Conservation (phyloP, 2,797 vertebrate species). For the Sebastes iracundus region DNA sequence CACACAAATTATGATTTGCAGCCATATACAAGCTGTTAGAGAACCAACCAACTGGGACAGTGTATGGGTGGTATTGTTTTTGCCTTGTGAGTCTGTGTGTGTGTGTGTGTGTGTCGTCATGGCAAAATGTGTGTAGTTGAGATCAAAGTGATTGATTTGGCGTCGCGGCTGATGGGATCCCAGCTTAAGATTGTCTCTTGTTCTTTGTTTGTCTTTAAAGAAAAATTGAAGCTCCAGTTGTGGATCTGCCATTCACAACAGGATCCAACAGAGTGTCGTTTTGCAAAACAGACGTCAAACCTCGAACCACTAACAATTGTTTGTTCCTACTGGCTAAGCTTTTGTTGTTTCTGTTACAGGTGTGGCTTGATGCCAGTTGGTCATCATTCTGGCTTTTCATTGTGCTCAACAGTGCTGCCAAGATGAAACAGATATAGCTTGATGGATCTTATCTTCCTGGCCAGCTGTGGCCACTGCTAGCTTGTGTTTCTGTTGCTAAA, state of each 20-base stretch:
- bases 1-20: not conserved
- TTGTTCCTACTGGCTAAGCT: not conserved
- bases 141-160: too few relatives aligned
- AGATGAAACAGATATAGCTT: not conserved
- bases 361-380: not conserved
- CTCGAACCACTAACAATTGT: not conserved
- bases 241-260: too few relatives aligned
- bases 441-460: not conserved
- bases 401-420: not conserved
- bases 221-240: too few relatives aligned
- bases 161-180: too few relatives aligned
- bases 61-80: not conserved
- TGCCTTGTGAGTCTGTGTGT: not conserved
- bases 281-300: too few relatives aligned
- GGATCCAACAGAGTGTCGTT: too few relatives aligned
- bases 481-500: not conserved
- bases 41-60: not conserved
- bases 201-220: too few relatives aligned
- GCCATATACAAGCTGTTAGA: not conserved
- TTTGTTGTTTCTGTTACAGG: not conserved
- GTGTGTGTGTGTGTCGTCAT: too few relatives aligned
- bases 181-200: too few relatives aligned
- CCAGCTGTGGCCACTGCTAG: not conserved
- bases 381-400: not conserved
- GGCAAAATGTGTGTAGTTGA: too few relatives aligned